These are phyloP conservation scores for Phytoseiulus persimilis DNA, from an alignment of 2,888 invertebrate genomes.

Conservation along the genomic window DNA sequence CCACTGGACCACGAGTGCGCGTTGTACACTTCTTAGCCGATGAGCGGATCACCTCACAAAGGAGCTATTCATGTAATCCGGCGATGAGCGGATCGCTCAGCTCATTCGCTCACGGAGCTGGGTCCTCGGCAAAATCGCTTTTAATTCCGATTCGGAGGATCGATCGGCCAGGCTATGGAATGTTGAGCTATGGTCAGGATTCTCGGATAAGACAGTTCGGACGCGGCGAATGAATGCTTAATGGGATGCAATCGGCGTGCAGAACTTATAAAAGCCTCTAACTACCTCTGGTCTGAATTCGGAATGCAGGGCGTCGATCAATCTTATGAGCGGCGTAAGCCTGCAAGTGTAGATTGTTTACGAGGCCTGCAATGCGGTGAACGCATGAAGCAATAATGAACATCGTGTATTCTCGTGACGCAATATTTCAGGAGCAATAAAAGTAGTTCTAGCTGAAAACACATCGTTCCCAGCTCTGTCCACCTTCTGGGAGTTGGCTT, in stretches of 20 bases:
- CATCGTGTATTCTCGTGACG: slow-evolving; percentile 18
- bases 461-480: not conserved
- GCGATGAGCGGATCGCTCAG: not conserved
- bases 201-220: no score
- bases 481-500: not conserved
- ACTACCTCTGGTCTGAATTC: not conserved
- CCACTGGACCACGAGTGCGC: not conserved
- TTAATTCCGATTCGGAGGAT: no score
- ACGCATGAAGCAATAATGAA: slow-evolving; percentile 20
- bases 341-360: no score
- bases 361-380: no score
- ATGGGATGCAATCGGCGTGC: not conserved
- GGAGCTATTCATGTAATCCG: not conserved
- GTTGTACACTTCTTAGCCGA: not conserved
- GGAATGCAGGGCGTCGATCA: not conserved
- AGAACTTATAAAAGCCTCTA: not conserved
- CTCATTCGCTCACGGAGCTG: no score
- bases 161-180: no score
- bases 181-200: no score
- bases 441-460: not conserved
- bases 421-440: slow-evolving; percentile 36
- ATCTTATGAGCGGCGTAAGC: not conserved
- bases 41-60: not conserved
- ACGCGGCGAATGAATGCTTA: not conserved
- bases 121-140: no score